phyloP scores from a whole-genome alignment of 2,113 vertebrate genomes.

The Stegastes partitus region DNA sequence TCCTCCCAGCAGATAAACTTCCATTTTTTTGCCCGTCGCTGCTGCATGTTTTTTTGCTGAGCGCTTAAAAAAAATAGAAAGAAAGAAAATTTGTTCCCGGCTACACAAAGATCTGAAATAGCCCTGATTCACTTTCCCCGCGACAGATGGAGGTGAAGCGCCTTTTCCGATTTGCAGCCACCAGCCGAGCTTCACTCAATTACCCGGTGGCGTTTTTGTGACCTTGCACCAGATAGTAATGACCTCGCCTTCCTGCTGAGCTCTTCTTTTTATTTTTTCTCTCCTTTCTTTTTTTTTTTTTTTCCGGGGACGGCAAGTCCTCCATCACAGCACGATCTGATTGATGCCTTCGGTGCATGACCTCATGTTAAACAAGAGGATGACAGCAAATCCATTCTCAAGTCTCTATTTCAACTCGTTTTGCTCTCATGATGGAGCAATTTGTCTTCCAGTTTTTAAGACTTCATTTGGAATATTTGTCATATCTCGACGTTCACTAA shows the following conservation, averaged over 20 bases:
- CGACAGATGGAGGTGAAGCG: slow-evolving; percentile 59
- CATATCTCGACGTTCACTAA: too few species aligned
- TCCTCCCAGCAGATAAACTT: slow-evolving; percentile 54
- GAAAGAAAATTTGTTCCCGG: slow-evolving; percentile 5
- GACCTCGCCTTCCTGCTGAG: slow-evolving; percentile 54
- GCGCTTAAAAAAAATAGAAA: slow-evolving; percentile 20
- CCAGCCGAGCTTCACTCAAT: slow-evolving; percentile 56
- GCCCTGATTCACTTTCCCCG: slow-evolving; percentile 31
- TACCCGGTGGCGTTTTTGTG: slow-evolving; percentile 64
- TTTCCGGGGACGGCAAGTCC: slow-evolving; percentile 14
- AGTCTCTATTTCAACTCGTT: slow-evolving; percentile 19
- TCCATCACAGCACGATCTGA: slow-evolving; percentile 52
- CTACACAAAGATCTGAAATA: slow-evolving; percentile 43
- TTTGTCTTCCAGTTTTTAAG: too few species aligned
- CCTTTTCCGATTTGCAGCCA: slow-evolving; percentile 43
- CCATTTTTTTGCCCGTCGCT: slow-evolving; percentile 18
- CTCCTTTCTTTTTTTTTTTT: background rate
- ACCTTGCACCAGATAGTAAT: slow-evolving; percentile 65
- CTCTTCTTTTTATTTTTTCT: slow-evolving; percentile 23
- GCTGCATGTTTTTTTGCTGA: slow-evolving; percentile 54
- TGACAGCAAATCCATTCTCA: slow-evolving; percentile 43
- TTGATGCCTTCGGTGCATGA: slow-evolving; percentile 51
- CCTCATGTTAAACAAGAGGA: slow-evolving; percentile 43
- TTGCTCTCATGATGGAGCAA: background rate
- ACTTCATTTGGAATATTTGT: too few species aligned